phyloP scores from a whole-genome alignment of 2,797 vertebrate genomes.

The Benthosema pterotum region DNA sequence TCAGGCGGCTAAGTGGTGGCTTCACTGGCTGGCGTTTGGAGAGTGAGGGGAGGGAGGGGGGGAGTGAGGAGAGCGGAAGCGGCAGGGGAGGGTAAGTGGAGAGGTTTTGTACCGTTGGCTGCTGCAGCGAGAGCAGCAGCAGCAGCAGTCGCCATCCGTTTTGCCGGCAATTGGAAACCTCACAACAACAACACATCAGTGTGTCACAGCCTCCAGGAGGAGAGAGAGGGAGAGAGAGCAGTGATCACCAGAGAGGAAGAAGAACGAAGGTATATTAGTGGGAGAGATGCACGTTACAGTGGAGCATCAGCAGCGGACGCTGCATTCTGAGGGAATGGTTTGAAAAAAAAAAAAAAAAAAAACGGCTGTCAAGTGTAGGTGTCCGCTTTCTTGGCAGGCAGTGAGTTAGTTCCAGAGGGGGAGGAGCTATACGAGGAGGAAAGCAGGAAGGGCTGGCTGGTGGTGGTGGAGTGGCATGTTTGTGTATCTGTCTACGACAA shows the following conservation, averaged over 20 bases:
- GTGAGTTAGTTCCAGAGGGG: conserved; percentile 44
- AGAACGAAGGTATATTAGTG: conserved; percentile 39
- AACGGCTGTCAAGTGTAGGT: conserved; percentile 34
- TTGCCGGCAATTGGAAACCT: conserved; percentile 63
- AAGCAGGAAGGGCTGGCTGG: conserved; percentile 52
- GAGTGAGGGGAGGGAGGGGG: conserved; percentile 34
- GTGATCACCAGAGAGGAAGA: conserved; percentile 47
- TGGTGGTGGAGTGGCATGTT: too few relatives aligned
- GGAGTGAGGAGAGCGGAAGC: too few relatives aligned
- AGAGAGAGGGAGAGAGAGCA: too few relatives aligned
- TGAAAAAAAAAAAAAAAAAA: too few relatives aligned
- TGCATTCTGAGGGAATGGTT: conserved; percentile 40
- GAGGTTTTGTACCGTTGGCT: conserved; percentile 57
- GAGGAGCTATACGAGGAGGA: conserved; percentile 42
- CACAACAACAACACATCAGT: conserved; percentile 19
- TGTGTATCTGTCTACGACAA: conserved; percentile 43
- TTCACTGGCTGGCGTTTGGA: conserved; percentile 39
- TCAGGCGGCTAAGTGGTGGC: conserved; percentile 58
- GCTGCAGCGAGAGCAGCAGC: too few relatives aligned
- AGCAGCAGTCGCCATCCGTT: conserved; percentile 16
- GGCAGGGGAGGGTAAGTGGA: neutral
- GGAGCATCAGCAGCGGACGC: conserved; percentile 49
- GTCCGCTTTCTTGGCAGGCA: conserved; percentile 43
- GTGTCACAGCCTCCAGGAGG: conserved; percentile 55
- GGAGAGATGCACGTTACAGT: conserved; percentile 30